Base-by-base conservation (phyloP, 2,113 vertebrate species). In the Platycercus adscitus region DNA sequence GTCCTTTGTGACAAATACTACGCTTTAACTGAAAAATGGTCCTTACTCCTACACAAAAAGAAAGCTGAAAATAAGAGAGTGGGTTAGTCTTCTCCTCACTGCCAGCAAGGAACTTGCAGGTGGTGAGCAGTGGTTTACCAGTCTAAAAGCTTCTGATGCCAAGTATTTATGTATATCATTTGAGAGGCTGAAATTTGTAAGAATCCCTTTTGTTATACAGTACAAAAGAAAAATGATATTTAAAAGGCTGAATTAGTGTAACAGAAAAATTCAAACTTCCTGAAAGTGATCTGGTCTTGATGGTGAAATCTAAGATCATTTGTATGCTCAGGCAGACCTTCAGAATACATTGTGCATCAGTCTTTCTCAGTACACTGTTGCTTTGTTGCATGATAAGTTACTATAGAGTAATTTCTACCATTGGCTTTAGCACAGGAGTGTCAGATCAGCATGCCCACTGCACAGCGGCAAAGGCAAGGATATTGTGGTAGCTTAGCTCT, bases 371-470 rank as follows among this genome's bases (percentile, higher is more conserved):
- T 41, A 37, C 20, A 9, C 47, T 60, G 43, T 64, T 88, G 35
- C 21, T 65, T 39, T 76, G 69, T 39, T 78, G 21, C 26, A 19
- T 24, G 25, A 5, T 64, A 65, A 69, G 3, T 55, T 26, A 35
- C 35, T 70, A 11, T 7, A 70, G 41, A 72, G 1, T 43, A 46
- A 81, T 19, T 60, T 81, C 13, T 44, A 10, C 4, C 2, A 1
- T 37, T 85, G 28, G n/a, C 25, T 72, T 44, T 33, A 66, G 52
- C 29, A 10, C 41, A 56, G 50, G 31, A 73, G 50, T 7, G 20
- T 37, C 46, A 17, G 4, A 37, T 78, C 69, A 84, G 66, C 2
- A 0, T 2, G 4, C 17, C 12, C 0, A 1, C 28, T 66, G 47
- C 53, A n/a, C 37, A 25, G 16, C 19, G n/a, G n/a, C 28, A 49